Percentiles rank a stretch among this genome's conserved stretches.
These are phyloP conservation scores for Scolopax rusticola DNA, from an alignment of 2,797 vertebrate genomes.

Conservation along the genomic window DNA sequence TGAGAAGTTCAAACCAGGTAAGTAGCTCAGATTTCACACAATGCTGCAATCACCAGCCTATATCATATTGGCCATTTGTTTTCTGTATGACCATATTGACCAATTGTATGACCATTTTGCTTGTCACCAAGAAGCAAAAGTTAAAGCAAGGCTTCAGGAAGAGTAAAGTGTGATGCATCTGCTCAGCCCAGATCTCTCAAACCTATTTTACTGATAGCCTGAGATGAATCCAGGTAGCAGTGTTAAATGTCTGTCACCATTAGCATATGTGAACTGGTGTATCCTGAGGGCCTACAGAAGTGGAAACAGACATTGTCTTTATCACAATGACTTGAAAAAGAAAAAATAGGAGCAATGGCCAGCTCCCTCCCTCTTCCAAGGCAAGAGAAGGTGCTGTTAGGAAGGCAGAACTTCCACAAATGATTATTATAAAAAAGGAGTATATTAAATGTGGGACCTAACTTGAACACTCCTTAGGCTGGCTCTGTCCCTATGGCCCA, in stretches of 20 bases:
- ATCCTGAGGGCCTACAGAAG: neutral
- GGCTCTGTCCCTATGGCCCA: neutral
- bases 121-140: neutral
- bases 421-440: too few relatives aligned
- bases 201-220: neutral
- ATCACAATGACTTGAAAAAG: neutral
- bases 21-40: neutral
- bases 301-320: neutral
- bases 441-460: neutral
- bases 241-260: neutral
- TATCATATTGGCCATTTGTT: neutral
- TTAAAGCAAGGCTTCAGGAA: neutral
- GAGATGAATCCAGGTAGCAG: neutral
- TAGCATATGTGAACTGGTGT: fast-evolving
- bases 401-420: neutral
- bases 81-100: neutral
- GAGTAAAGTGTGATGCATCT: neutral
- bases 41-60: neutral
- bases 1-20: neutral
- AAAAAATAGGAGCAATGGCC: neutral
- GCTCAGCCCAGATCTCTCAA: neutral
- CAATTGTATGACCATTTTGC: too few relatives aligned
- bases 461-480: neutral
- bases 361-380: neutral
- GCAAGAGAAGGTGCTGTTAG: neutral